These are phyloP conservation scores for Melanerpes aurifrons DNA, from an alignment of 2,113 vertebrate genomes.

Conservation along the genomic window DNA sequence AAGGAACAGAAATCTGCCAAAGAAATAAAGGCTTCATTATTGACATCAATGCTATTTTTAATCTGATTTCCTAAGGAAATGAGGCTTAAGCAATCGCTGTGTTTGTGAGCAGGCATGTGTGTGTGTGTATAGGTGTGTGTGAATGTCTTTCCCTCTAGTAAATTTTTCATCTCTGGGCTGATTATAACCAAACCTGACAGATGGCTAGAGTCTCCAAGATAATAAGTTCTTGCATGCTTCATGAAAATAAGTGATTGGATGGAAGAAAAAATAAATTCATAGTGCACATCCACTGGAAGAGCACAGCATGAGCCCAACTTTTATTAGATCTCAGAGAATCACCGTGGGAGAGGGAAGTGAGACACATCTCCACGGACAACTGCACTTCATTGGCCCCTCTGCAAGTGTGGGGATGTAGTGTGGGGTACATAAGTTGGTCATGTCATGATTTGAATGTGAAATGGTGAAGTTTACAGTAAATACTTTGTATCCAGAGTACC, in stretches of 20 bases:
- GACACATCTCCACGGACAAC: not conserved
- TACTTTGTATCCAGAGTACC: not conserved
- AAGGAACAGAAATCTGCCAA: slow-evolving; percentile 57
- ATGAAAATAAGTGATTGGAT: not conserved
- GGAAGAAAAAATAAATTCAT: not conserved
- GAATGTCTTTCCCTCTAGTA: not conserved
- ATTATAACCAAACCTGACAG: slow-evolving; percentile 47
- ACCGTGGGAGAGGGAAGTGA: not conserved
- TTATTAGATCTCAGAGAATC: not conserved
- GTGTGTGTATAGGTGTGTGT: not conserved
- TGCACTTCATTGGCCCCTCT: not conserved
- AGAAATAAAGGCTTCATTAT: slow-evolving; percentile 70
- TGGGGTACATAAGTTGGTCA: not conserved
- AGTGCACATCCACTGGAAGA: not conserved
- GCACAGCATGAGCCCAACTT: not conserved
- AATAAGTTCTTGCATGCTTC: not conserved
- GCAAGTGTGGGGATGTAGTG: fast-evolving
- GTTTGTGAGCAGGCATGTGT: not conserved
- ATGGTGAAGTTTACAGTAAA: not conserved
- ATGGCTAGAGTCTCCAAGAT: not conserved
- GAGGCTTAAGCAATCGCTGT: slow-evolving; percentile 32
- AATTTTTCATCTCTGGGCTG: slow-evolving; percentile 36
- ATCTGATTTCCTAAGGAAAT: slow-evolving; percentile 71
- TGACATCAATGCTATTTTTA: slow-evolving; percentile 68
- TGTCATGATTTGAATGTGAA: not conserved